phyloP scores from a whole-genome alignment of 2,888 invertebrate species.

The Drosophila merina region DNA sequence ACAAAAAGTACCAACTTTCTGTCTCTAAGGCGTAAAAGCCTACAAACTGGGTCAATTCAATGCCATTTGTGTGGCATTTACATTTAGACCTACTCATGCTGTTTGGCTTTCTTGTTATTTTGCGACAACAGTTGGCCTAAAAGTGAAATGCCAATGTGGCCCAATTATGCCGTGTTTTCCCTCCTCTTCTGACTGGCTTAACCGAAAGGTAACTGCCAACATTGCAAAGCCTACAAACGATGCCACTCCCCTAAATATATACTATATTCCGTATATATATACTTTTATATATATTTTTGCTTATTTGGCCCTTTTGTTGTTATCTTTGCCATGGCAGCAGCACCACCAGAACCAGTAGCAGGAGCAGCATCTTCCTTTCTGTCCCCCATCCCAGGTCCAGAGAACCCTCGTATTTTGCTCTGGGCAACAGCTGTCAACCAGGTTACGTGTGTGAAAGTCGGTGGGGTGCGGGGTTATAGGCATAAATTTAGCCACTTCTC shows the following conservation, averaged over 20 bases:
- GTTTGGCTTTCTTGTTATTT: slow-evolving; percentile 10
- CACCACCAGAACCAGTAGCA: slow-evolving; percentile 27
- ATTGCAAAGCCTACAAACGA: slow-evolving; percentile 66
- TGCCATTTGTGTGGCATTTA: slow-evolving; percentile 66
- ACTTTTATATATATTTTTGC: slow-evolving; percentile 46
- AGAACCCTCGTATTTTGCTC: slow-evolving; percentile 29
- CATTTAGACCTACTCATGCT: slow-evolving; percentile 36
- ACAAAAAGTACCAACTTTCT: slow-evolving; percentile 2
- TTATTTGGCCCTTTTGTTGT: slow-evolving; percentile 66
- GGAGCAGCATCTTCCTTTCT: slow-evolving; percentile 2
- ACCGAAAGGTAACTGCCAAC: slow-evolving; percentile 70
- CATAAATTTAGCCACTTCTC: slow-evolving; percentile 58
- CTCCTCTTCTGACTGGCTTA: slow-evolving; percentile 17
- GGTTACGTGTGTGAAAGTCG: slow-evolving; percentile 63
- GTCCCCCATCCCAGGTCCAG: slow-evolving; percentile 12
- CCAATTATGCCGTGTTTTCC: slow-evolving; percentile 65
- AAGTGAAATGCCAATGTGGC: slow-evolving; percentile 76
- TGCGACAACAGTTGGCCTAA: slow-evolving; percentile 63
- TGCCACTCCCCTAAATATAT: slow-evolving; percentile 51
- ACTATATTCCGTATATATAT: slow-evolving; percentile 4
- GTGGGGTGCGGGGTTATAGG: slow-evolving; percentile 18
- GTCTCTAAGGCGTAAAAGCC: slow-evolving; percentile 19
- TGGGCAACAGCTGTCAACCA: slow-evolving; percentile 75
- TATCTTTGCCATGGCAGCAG: slow-evolving; percentile 52
- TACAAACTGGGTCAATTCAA: slow-evolving; percentile 70